Percentiles rank a stretch among this genome's conserved stretches.
Evolutionary conservation across 1,140 invertebrate genomes (phyloP).

Genomic region (Brachionus sp.): DNA sequence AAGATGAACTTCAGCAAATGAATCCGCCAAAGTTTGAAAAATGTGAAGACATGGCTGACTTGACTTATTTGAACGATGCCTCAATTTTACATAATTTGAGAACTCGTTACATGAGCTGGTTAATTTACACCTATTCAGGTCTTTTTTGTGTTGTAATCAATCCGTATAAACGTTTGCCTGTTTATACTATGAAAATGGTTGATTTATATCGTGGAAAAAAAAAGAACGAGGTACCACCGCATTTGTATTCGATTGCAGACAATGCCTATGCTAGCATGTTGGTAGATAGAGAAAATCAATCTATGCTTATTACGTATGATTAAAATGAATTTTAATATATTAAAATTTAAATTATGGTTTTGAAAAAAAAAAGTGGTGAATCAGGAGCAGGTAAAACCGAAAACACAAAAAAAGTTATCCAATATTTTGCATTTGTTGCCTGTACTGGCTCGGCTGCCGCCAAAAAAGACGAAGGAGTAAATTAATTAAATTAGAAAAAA

Average conservation of each 20-base stretch:
- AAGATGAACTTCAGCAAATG: conserved; percentile 92
- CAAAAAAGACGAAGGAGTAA: conserved; percentile 49
- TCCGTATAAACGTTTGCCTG: conserved; percentile 98
- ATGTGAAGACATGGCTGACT: conserved; percentile 98
- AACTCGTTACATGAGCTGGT: conserved; percentile 90
- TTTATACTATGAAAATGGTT: conserved; percentile 92
- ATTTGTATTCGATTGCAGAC: conserved; percentile 99
- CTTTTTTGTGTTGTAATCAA: conserved; percentile 99
- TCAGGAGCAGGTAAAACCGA: conserved; percentile 68
- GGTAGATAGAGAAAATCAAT: conserved; percentile 52
- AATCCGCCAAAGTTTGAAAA: conserved; percentile 99
- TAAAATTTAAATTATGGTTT: background rate
- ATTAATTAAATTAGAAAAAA: conserved; percentile 44
- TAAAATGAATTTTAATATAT: conserved; percentile 26
- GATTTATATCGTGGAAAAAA: conserved; percentile 97
- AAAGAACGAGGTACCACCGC: conserved; percentile 97
- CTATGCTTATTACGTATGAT: conserved; percentile 64
- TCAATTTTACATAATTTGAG: conserved; percentile 98
- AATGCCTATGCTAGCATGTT: conserved; percentile 99
- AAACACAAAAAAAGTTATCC: conserved; percentile 69
- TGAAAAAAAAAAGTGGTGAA: conserved; percentile 60
- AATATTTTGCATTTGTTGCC: conserved; percentile 66
- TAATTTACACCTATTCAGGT: conserved; percentile 99
- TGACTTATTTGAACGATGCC: conserved; percentile 99
- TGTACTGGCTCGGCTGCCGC: conserved; percentile 58